Conservation (phyloP, 2,113 vertebrate genomes). For the Triplophysa tibetana region DNA sequence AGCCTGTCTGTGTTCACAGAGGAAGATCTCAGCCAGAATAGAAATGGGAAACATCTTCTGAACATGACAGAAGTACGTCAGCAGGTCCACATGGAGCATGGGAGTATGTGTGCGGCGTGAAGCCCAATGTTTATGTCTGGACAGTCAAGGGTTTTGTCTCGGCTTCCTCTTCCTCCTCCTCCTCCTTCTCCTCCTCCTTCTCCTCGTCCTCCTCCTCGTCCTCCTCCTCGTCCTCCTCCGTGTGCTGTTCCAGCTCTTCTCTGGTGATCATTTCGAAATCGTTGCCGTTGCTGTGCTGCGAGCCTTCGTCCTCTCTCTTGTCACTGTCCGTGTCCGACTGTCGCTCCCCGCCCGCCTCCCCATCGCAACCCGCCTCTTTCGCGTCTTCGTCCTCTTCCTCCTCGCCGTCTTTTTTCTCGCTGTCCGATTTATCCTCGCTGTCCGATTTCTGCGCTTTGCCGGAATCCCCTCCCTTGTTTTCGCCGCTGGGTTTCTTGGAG, state of each 20-base stretch:
- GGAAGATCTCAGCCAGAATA: slow-evolving; percentile 77
- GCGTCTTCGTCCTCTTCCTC: slow-evolving; percentile 80
- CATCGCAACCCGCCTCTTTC: slow-evolving; percentile 59
- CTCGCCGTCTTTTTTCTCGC: slow-evolving; percentile 89
- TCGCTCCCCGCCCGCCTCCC: slow-evolving; percentile 75
- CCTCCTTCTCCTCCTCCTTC: no score
- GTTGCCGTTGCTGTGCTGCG: slow-evolving; percentile 98
- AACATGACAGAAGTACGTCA: slow-evolving; percentile 47
- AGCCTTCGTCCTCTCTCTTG: slow-evolving; percentile 91
- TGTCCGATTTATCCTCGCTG: slow-evolving; percentile 93
- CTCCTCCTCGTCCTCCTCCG: slow-evolving; percentile 86
- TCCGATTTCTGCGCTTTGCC: slow-evolving; percentile 86
- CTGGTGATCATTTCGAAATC: slow-evolving; percentile 99
- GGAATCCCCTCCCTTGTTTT: slow-evolving; percentile 42
- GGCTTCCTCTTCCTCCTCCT: slow-evolving; percentile 71
- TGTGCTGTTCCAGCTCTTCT: slow-evolving; percentile 97
- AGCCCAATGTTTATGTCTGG: slow-evolving; percentile 81
- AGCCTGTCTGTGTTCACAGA: slow-evolving; percentile 57
- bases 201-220: no score
- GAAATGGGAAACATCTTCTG: slow-evolving; percentile 71
- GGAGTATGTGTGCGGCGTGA: slow-evolving; percentile 32
- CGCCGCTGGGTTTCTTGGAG: slow-evolving; percentile 82
- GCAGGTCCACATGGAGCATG: slow-evolving; percentile 73
- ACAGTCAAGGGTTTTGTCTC: slow-evolving; percentile 72
- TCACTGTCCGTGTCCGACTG: slow-evolving; percentile 97